Base-by-base conservation (phyloP, 2,113 vertebrate genomes). In the Melanotaenia duboulayi region DNA sequence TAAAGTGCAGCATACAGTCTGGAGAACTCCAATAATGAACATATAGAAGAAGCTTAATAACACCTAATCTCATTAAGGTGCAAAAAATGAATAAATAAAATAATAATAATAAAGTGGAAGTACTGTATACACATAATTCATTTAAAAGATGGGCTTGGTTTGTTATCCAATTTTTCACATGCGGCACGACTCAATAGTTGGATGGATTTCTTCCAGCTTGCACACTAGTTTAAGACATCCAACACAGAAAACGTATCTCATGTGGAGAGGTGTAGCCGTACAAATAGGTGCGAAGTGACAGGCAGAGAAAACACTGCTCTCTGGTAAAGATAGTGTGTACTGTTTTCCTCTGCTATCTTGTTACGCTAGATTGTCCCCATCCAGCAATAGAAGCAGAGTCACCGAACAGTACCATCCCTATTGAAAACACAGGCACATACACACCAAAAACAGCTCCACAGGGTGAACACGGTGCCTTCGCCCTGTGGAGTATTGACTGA, bases 31-130 rank as follows among this genome's bases (percentile, higher is more conserved):
- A 71, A 58, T 50, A 80, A 28, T 9, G 50, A 87, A 71, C 74
- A 81, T 55, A 87, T 66, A 65, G 77, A 80, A 72, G 69, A 76
- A 17, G 50, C n/a, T 63, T 83, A 71, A 76, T 80, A 76, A 83
- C 74, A 66, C 37, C 50, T 79, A 35, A 81, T 66, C 49, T 67
- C 44, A 74, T 88, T 74, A 76, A 72, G 55, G 63, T 66, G 80
- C 48, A 68, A 76, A 76, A 80, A 75, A 71, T 68, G n/a, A n/a
- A n/a, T n/a, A n/a, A n/a, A n/a, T n/a, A n/a, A n/a, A n/a, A n/a
- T 62, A 42, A 39, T 63, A 80, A 7, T 44, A 70, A 57, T 50
- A 39, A 71, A 77, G 2, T 1, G 23, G 17, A 70, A 61, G 60
- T 72, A 52, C n/a, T n/a, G n/a, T n/a, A n/a, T 81, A 63, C 74